Evolutionary conservation across 2,113 vertebrate genomes (phyloP).

Genomic region (Collichthys lucidus): DNA sequence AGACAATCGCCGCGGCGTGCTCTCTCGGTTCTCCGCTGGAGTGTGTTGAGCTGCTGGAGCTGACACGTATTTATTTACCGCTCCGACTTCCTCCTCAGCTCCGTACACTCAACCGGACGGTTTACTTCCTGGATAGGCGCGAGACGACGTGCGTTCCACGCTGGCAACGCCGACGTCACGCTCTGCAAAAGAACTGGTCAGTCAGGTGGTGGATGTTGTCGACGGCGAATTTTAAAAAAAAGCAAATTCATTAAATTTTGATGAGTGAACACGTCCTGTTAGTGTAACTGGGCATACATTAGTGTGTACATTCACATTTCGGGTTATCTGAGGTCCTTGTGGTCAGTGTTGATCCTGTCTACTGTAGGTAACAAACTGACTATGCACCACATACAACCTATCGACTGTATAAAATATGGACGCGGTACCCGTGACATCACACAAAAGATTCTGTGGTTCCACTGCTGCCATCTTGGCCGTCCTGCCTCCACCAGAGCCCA

Average conservation of each 20-base stretch:
- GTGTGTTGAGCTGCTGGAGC: not conserved
- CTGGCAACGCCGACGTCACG: slow-evolving; percentile 73
- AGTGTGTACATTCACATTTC: no score
- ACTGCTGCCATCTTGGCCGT: no score
- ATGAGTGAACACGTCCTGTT: no score
- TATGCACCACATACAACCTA: no score
- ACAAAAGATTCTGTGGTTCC: no score
- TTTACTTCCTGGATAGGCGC: slow-evolving; percentile 68
- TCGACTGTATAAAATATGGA: no score
- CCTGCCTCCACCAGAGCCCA: no score
- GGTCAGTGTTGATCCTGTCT: no score
- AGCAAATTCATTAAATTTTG: not conserved
- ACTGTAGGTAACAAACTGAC: no score
- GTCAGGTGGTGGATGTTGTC: not conserved
- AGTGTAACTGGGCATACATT: no score
- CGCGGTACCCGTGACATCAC: no score
- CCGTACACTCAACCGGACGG: slow-evolving; percentile 20
- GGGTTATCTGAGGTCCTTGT: no score
- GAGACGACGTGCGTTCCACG: slow-evolving; percentile 72
- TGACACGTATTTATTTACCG: slow-evolving; percentile 5
- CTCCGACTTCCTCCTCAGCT: not conserved
- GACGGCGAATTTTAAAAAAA: not conserved
- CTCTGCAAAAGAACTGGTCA: not conserved
- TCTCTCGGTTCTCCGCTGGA: not conserved
- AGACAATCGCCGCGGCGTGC: not conserved